These are phyloP conservation scores for Gymnoscopelus braueri DNA, from an alignment of 2,797 vertebrate species.

Conservation along the genomic window DNA sequence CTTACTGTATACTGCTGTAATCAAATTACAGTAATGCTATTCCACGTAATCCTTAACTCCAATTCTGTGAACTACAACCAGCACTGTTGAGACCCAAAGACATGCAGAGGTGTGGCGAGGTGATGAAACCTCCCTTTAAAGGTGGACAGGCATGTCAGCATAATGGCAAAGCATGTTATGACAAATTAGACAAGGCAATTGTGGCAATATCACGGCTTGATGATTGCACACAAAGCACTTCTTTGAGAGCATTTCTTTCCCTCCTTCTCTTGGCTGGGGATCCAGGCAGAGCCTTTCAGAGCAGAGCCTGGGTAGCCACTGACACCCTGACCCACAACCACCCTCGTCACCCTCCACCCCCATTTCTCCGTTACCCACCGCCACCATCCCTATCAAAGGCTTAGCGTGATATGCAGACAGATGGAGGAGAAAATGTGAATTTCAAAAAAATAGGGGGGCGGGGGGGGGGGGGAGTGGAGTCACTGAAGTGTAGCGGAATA, in stretches of 20 bases:
- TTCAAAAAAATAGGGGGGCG: constrained; percentile 30
- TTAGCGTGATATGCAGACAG: constrained; percentile 68
- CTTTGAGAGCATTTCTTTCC: constrained; percentile 56
- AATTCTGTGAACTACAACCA: background rate
- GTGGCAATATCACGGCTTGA: constrained; percentile 58
- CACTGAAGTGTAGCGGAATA: constrained; percentile 55
- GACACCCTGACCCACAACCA: constrained; percentile 54
- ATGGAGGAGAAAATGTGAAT: constrained; percentile 63
- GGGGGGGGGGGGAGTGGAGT: constrained; percentile 31
- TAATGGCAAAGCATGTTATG: constrained; percentile 58
- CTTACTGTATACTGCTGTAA: no score
- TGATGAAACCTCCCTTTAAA: constrained; percentile 48
- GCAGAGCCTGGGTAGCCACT: constrained; percentile 51
- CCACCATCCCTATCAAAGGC: constrained; percentile 72
- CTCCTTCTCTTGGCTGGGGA: constrained; percentile 45
- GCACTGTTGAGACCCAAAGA: constrained; percentile 20
- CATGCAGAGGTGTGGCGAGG: constrained; percentile 29
- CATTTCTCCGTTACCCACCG: constrained; percentile 39
- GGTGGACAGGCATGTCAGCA: constrained; percentile 49
- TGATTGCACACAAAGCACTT: constrained; percentile 63
- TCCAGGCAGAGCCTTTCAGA: constrained; percentile 63
- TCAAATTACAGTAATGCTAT: background rate
- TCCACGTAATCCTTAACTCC: constrained; percentile 2
- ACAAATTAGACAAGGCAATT: constrained; percentile 66
- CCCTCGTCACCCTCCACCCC: constrained; percentile 41